Evolutionary conservation across 2,797 vertebrate genomes (phyloP), one percentile per base, ranked within the genome.

Genomic region (Gymnoscopelus microlampas): DNA sequence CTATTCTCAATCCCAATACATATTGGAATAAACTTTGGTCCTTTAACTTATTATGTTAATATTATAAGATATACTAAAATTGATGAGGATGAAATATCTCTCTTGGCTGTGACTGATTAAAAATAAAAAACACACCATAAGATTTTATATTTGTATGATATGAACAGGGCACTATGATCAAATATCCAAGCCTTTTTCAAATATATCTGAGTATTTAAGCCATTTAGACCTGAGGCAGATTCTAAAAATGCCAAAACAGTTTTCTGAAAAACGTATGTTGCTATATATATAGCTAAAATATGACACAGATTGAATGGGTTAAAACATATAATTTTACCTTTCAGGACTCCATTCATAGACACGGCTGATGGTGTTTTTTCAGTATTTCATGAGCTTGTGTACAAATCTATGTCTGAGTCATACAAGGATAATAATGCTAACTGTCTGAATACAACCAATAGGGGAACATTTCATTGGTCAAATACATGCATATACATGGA

Each of bases 111-210:
- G 32, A 44, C 39, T 44, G 9, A 44, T 9, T 44, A 9, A 7
- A 44, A 63, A 26, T 77, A 74, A 63, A 3, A 60, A 73, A 72
- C 48, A 51, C 70, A 60, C 57, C 66, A 68, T 79, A 5, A 10
- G 35, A 78, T 80, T 74, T 80, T 71, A 69, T 70, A 79, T 63
- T 29, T 81, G 74, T 73, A 74, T 66, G 56, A 76, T 77, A 71
- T 53, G 48, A 70, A 77, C 69, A 71, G 62, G 53, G 4, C 57
- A 73, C 80, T 69, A 69, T 60, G 47, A 64, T 76, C 79, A 76
- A 59, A 79, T 68, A 67, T 35, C 35, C 23, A 39, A 71, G n/a
- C 3, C 3, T 44, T 59, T 75, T 74, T 65, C 23, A 56, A 57
- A 65, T 8, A 66, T 44, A 39, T 60, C n/a, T 11, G 12, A 61